Evolutionary conservation across 2,888 invertebrate species (phyloP), one percentile per base, ranked within the genome.

Genomic region (Eupithecia subumbrata): DNA sequence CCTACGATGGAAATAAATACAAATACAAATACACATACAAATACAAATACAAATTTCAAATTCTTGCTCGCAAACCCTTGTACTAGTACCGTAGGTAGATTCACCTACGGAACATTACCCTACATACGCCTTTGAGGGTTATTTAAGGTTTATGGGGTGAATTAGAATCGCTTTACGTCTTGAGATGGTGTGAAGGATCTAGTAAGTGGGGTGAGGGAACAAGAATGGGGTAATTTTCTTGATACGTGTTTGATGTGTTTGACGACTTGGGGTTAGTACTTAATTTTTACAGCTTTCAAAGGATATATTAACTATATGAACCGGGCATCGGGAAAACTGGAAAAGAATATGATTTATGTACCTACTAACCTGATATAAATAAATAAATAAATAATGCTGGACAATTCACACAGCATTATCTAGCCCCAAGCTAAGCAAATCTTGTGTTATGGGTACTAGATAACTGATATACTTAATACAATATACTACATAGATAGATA

Each of bases 101-200:
- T 18, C 48, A n/a, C 48, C 48, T 48, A 56, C 56, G 66, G 37
- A 67, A 67, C 66, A 37, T 67, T 67, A 67, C 66, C 66, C 66
- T 37, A 67, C 40, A 37, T 67, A 43, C 37, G 64, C 37, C 12
- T 60, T 56, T 43, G 40, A 30, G 30, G 56, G 30, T 71, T 71
- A 52, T 45, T 37, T 69, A 63, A 22, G 69, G 69, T 72, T 75
- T 75, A 75, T 75, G 72, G 43, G 68, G 71, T 75, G 72, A 69
- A 40, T 72, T 72, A 69, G 40, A 72, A n/a, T 66, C 34, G 71
- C 43, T 69, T 75, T 72, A 75, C 72, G 69, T 22, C 52, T 56
- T 40, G 52, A 69, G 69, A 75, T 72, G 66, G 69, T 66, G 64
- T 60, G 34, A 71, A 63, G 70, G 64, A 71, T 68, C 71, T 45